Evolutionary conservation across 2,797 vertebrate genomes (phyloP).

Genomic region (Serranus cabrilla): DNA sequence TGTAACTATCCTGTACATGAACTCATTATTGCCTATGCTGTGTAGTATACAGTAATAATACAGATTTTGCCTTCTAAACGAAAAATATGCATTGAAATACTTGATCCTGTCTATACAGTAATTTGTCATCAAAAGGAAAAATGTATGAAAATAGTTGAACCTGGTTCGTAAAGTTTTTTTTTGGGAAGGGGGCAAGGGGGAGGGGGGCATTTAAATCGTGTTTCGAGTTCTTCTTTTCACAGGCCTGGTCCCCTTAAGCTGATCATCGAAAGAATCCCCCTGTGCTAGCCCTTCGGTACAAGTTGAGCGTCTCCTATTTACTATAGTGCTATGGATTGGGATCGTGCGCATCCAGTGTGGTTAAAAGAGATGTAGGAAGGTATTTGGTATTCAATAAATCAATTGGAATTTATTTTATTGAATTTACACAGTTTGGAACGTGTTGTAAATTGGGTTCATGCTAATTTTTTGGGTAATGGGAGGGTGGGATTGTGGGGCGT

Average conservation of each 20-base stretch:
- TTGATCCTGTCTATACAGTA: too few species aligned
- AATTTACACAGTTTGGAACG: slow-evolving; percentile 14
- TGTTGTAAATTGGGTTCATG: slow-evolving; percentile 51
- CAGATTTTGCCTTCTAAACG: slow-evolving; percentile 11
- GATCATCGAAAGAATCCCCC: slow-evolving; percentile 72
- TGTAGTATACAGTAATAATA: slow-evolving; percentile 14
- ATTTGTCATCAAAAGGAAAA: too few species aligned
- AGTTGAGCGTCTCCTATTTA: slow-evolving; percentile 69
- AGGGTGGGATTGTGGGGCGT: slow-evolving; percentile 75
- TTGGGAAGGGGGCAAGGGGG: slow-evolving; percentile 23
- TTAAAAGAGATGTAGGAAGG: slow-evolving; percentile 82
- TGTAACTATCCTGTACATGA: slow-evolving; percentile 81
- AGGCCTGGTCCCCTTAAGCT: slow-evolving; percentile 79
- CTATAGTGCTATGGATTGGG: slow-evolving; percentile 71
- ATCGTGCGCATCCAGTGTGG: slow-evolving; percentile 64
- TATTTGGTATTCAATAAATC: slow-evolving; percentile 69
- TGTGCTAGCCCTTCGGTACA: slow-evolving; percentile 65
- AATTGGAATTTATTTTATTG: slow-evolving; percentile 16
- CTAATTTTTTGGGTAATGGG: slow-evolving; percentile 39
- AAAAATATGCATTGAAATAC: slow-evolving; percentile 9
- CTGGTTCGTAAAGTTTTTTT: slow-evolving; percentile 9
- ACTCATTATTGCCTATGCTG: slow-evolving; percentile 35
- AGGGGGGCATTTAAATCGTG: slow-evolving; percentile 76
- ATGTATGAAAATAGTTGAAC: not conserved
- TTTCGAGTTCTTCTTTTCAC: slow-evolving; percentile 86